phyloP scores from a whole-genome alignment of 1,140 invertebrate species.

The Dufourea novaeangliae region DNA sequence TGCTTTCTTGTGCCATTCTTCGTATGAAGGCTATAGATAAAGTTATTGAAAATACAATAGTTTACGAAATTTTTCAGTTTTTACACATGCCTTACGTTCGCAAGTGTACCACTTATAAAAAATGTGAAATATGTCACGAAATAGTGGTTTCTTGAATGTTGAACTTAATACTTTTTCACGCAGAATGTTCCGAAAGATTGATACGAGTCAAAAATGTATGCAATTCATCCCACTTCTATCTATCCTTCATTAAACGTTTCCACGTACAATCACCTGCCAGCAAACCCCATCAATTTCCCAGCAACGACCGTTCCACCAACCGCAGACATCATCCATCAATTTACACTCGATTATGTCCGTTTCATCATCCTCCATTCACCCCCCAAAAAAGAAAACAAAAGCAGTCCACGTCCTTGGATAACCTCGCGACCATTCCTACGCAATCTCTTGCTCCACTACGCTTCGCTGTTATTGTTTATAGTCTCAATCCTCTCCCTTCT shows the following conservation, averaged over 20 bases:
- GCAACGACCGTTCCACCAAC: background rate
- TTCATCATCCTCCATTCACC: background rate
- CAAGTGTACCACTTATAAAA: too few relatives aligned
- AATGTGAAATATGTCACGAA: too few relatives aligned
- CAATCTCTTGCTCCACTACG: slow-evolving; percentile 16
- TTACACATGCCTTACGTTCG: too few relatives aligned
- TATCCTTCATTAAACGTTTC: background rate
- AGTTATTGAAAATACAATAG: too few relatives aligned
- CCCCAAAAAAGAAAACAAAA: background rate
- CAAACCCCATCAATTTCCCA: background rate
- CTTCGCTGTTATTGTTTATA: slow-evolving; percentile 23
- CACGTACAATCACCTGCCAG: background rate
- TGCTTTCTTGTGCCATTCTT: too few relatives aligned
- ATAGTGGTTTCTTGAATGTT: too few relatives aligned
- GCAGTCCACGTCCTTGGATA: background rate
- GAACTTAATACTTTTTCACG: too few relatives aligned
- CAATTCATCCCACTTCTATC: too few relatives aligned
- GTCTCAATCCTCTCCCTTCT: background rate
- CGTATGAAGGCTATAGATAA: too few relatives aligned
- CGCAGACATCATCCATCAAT: background rate
- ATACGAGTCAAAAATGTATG: too few relatives aligned
- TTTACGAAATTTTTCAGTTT: too few relatives aligned
- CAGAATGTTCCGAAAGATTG: too few relatives aligned
- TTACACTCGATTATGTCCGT: slow-evolving; percentile 10
- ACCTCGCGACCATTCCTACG: background rate